Evolutionary conservation across 2,113 vertebrate genomes (phyloP).

Genomic region (Octodon degus): DNA sequence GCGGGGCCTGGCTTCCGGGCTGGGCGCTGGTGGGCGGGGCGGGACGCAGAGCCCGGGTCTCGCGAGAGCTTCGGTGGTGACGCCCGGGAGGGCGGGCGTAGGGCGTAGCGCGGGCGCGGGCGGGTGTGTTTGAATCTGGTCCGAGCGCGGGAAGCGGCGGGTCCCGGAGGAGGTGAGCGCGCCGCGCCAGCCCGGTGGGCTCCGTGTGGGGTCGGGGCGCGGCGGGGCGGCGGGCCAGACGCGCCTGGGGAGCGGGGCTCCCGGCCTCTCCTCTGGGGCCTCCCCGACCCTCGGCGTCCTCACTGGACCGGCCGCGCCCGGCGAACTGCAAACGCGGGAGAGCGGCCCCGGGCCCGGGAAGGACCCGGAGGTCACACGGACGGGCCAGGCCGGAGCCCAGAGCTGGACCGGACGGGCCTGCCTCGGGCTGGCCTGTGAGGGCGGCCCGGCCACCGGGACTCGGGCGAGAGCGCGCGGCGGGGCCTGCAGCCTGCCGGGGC

Average conservation of each 20-base stretch:
- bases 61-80: slow-evolving; percentile 31
- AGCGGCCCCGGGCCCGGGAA: neutral
- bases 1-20: neutral
- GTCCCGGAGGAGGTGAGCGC: neutral
- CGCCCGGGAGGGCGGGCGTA: neutral
- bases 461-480: neutral
- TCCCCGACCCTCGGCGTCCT: neutral
- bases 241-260: neutral
- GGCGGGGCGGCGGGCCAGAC: neutral
- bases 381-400: neutral
- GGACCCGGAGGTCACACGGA: neutral
- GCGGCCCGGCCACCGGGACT: neutral
- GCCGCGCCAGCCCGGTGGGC: fast-evolving
- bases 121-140: slow-evolving; percentile 84
- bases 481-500: too few species aligned
- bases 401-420: too few species aligned
- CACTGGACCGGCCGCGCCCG: neutral
- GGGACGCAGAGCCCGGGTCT: fast-evolving
- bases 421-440: neutral
- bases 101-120: neutral
- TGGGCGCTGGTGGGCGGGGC: neutral
- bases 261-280: neutral
- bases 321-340: neutral
- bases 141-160: slow-evolving; percentile 59
- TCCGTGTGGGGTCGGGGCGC: fast-evolving